Conservation (phyloP, 2,797 vertebrate species). For the Fringilla coelebs region DNA sequence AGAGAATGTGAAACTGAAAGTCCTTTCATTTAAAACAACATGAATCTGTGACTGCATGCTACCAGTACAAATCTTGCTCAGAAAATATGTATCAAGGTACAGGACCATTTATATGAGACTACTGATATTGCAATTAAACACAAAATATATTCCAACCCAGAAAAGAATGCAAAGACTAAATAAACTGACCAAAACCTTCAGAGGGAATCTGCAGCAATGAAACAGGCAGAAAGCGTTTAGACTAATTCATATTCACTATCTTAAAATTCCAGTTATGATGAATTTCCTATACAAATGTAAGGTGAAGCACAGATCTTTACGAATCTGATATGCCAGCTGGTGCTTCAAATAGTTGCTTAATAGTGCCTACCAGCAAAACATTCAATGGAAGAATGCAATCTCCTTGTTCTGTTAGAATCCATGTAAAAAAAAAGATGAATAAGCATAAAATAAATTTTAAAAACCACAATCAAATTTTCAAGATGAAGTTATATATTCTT, state of each 20-base stretch:
- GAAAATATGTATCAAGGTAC: accelerated
- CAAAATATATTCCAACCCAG: neutral
- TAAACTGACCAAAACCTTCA: neutral
- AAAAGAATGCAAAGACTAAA: neutral
- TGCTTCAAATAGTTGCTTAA: neutral
- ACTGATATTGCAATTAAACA: neutral
- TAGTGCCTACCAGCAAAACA: neutral
- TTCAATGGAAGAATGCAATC: neutral
- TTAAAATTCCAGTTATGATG: neutral
- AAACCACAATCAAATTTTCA: neutral
- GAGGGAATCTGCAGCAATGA: neutral
- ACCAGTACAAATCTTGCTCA: neutral
- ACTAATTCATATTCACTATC: neutral
- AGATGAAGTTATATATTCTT: neutral
- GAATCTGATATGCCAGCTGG: neutral
- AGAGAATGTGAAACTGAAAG: neutral
- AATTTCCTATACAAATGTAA: neutral
- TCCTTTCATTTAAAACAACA: neutral
- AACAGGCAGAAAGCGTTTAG: neutral
- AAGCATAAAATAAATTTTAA: neutral
- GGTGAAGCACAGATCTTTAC: neutral
- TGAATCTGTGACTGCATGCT: neutral
- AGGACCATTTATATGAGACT: neutral
- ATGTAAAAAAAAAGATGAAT: neutral
- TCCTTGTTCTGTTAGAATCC: neutral